phyloP scores from a whole-genome alignment of 2,113 vertebrate species.

The Alligator sinensis region DNA sequence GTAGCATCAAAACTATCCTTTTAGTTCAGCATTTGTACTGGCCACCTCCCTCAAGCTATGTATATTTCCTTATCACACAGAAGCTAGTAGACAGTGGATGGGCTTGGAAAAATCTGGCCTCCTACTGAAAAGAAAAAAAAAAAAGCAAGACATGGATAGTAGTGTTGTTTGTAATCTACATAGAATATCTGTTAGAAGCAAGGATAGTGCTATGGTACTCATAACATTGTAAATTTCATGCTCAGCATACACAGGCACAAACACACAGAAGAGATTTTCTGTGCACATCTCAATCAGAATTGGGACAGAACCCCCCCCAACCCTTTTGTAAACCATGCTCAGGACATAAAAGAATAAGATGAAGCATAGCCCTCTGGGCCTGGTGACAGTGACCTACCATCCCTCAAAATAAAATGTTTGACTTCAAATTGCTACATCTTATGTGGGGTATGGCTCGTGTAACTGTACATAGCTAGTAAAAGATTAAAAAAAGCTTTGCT shows the following conservation, averaged over 20 bases:
- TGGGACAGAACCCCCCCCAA: not conserved
- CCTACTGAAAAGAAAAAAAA: not conserved
- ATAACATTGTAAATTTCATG: not conserved
- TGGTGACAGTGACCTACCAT: not conserved
- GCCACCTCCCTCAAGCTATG: not conserved
- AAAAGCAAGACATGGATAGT: not conserved
- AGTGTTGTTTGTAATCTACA: not conserved
- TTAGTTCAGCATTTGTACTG: not conserved
- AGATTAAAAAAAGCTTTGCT: conserved; percentile 67
- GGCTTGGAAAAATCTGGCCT: not conserved
- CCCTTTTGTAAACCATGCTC: not conserved
- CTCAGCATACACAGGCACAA: not conserved
- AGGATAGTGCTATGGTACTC: not conserved
- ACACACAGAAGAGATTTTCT: not conserved
- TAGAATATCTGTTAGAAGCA: not conserved
- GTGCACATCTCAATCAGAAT: not conserved
- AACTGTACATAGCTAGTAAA: conserved; percentile 49
- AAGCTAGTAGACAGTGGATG: not conserved
- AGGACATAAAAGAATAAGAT: not conserved
- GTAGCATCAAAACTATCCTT: not conserved
- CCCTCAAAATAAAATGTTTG: conserved; percentile 49
- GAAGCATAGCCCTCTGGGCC: not conserved
- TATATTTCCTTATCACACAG: conserved; percentile 1
- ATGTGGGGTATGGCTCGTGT: not conserved
- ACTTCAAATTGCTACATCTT: conserved; percentile 49